Evolutionary conservation across 2,113 vertebrate species (phyloP), one percentile per base, ranked within the genome.

Genomic region (Gulo gulo): DNA sequence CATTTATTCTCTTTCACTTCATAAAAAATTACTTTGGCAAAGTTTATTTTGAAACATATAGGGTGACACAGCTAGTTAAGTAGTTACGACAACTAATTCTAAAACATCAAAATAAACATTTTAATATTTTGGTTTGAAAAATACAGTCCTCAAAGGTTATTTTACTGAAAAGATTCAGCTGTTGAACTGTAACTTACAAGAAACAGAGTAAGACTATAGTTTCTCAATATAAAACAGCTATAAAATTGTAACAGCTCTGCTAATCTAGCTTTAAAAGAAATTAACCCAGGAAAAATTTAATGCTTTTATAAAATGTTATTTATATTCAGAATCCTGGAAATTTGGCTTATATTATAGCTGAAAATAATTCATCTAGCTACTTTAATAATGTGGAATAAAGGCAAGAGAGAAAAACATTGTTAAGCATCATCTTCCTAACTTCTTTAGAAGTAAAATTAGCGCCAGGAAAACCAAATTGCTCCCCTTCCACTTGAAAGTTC

Each of bases 91-190:
- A 85, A 92, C 12, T 71, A 94, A 93, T 47, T 1, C 36, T 94
- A 74, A 96, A 95, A 81, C 59, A 91, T 52, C 67, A 88, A 96
- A 96, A 88, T 80, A 94, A 95, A 93, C 10, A 97, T 55, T 88
- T 92, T 88, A 84, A 34, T 84, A 91, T 84, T 95, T 95, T 52
- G 88, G 20, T 80, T 91, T 91, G 16, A 21, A 97, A 96, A 95
- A 94, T n/a, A 79, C 6, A 82, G 31, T 61, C 34, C 42, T 45
- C 59, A 82, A 73, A 82, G 34, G 55, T 39, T 95, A 73, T 96
- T 97, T 96, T 90, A 97, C 55, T 92, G 12, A 81, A 96, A 95
- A 93, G 50, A 88, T 74, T 94, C 80, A 97, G 13, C 11, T 92
- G 36, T 26, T 73, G 5, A 95, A 61, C 65, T 86, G 10, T 34